Conservation (phyloP, 2,113 vertebrate species). For the Hemichromis elongatus region DNA sequence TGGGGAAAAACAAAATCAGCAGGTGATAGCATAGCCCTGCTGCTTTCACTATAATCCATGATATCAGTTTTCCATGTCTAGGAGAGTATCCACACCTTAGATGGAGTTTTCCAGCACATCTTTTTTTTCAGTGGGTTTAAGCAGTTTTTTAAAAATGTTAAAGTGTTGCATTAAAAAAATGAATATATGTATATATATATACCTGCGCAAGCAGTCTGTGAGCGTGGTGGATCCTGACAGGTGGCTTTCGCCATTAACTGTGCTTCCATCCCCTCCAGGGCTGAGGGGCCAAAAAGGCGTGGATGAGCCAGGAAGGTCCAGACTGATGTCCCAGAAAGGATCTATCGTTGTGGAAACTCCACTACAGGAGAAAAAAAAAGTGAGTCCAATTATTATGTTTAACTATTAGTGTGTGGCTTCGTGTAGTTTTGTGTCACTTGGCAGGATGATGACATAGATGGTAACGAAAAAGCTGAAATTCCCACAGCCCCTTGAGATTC, state of each 20-base stretch:
- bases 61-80: not conserved
- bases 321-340: slow-evolving; percentile 98
- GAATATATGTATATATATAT: not conserved
- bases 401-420: not conserved
- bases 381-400: not conserved
- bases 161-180: not conserved
- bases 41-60: not conserved
- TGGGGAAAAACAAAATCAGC: not conserved
- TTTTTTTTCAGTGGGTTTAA: not conserved
- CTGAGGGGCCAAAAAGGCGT: slow-evolving; percentile 98
- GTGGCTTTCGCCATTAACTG: slow-evolving; percentile 94
- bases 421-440: not conserved
- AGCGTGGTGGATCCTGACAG: slow-evolving; percentile 90
- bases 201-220: slow-evolving; percentile 97
- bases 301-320: slow-evolving; percentile 96
- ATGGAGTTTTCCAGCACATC: not conserved
- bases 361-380: slow-evolving; percentile 52
- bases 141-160: not conserved
- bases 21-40: not conserved
- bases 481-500: not conserved
- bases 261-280: slow-evolving; percentile 88
- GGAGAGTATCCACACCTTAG: not conserved
- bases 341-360: slow-evolving; percentile 99
- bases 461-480: slow-evolving; percentile 3
- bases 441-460: slow-evolving; percentile 38